Evolutionary conservation across 2,113 vertebrate species (phyloP).

Genomic region (Eira barbara): DNA sequence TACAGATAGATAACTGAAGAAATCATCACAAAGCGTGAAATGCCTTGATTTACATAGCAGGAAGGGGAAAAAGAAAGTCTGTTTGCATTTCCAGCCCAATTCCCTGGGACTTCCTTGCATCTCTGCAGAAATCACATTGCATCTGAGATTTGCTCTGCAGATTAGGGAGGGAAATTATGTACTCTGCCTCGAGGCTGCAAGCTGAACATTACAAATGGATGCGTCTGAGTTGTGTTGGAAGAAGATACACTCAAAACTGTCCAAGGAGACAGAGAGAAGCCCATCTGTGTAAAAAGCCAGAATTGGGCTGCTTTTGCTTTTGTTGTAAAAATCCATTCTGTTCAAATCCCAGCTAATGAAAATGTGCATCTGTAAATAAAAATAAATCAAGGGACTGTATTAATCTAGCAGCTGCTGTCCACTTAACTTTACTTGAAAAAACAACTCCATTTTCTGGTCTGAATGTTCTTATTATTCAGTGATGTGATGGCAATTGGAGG

Average conservation of each 20-base stretch:
- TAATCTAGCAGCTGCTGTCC: slow-evolving; percentile 73
- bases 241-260: slow-evolving; percentile 51
- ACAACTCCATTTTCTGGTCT: slow-evolving; percentile 68
- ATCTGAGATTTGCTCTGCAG: neutral
- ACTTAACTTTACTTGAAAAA: slow-evolving; percentile 71
- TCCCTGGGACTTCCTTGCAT: slow-evolving; percentile 21
- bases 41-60: slow-evolving; percentile 42
- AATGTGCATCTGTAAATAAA: slow-evolving; percentile 77
- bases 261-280: slow-evolving; percentile 48
- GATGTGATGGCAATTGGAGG: slow-evolving; percentile 58
- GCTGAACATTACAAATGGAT: slow-evolving; percentile 43
- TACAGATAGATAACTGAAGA: slow-evolving; percentile 34
- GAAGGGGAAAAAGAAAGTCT: neutral
- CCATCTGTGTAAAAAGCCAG: slow-evolving; percentile 58
- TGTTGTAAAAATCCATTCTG: slow-evolving; percentile 48
- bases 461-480: slow-evolving; percentile 62
- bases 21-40: slow-evolving; percentile 27
- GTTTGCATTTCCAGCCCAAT: slow-evolving; percentile 23
- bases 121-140: slow-evolving; percentile 6
- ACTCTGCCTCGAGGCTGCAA: neutral
- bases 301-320: slow-evolving; percentile 53
- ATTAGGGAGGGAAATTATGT: slow-evolving; percentile 47
- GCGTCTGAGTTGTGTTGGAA: slow-evolving; percentile 58
- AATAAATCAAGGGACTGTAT: slow-evolving; percentile 68
- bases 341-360: slow-evolving; percentile 65